Evolutionary conservation across 1,140 invertebrate genomes (phyloP).

Genomic region (Marisa cornuarietis): DNA sequence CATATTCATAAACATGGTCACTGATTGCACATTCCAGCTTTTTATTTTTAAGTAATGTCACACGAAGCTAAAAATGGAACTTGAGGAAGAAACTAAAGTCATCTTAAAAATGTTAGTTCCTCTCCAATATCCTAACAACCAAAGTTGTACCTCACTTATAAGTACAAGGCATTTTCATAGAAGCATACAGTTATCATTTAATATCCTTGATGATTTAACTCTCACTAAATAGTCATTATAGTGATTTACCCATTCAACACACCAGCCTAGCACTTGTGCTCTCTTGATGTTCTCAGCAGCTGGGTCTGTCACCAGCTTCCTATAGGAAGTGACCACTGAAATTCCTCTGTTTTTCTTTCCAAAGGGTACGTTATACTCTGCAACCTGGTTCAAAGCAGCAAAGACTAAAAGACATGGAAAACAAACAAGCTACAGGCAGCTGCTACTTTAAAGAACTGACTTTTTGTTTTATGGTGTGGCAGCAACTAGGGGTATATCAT

Average conservation of each 20-base stretch:
- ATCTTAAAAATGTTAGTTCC: too few species aligned
- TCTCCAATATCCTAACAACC: too few species aligned
- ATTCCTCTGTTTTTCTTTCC: slow-evolving; percentile 79
- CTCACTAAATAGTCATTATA: neutral
- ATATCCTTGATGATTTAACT: neutral
- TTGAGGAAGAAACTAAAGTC: too few species aligned
- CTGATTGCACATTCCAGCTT: too few species aligned
- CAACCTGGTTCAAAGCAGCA: slow-evolving; percentile 58
- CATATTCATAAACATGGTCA: too few species aligned
- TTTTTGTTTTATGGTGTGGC: too few species aligned
- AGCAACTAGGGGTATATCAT: too few species aligned
- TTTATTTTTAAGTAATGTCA: too few species aligned
- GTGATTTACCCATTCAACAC: slow-evolving; percentile 85
- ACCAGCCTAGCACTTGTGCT: slow-evolving; percentile 91
- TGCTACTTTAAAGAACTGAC: neutral
- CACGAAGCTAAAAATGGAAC: too few species aligned
- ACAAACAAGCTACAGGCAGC: neutral
- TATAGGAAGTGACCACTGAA: slow-evolving; percentile 82
- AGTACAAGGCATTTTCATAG: neutral
- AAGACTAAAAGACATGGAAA: neutral
- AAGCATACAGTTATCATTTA: neutral
- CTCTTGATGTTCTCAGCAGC: slow-evolving; percentile 82
- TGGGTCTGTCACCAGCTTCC: slow-evolving; percentile 74
- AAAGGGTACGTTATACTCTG: slow-evolving; percentile 69
- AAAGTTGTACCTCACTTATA: too few species aligned